Evolutionary conservation across 2,888 invertebrate species (phyloP).

Genomic region (Masnerella sp.): DNA sequence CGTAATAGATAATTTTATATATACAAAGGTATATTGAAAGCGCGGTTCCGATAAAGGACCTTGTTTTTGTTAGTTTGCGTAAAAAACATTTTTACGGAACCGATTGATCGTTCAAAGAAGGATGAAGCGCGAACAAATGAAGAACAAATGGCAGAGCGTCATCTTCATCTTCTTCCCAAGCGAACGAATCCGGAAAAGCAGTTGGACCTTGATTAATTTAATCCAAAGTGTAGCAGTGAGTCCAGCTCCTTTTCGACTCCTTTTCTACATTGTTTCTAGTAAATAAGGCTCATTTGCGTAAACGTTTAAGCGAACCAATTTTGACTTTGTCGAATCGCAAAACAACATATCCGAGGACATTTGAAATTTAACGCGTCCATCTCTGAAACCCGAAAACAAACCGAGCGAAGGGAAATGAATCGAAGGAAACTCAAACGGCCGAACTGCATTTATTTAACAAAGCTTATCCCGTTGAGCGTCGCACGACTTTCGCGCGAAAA

Average conservation of each 20-base stretch:
- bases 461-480: slow-evolving; percentile 38
- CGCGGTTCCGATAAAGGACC: slow-evolving; percentile 8
- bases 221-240: slow-evolving; percentile 3
- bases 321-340: slow-evolving; percentile 56
- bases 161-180: neutral
- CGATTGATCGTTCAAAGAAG: slow-evolving; percentile 24
- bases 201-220: slow-evolving; percentile 44
- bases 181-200: slow-evolving; percentile 3
- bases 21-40: slow-evolving; percentile 38
- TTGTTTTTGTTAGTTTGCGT: neutral
- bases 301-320: slow-evolving; percentile 40
- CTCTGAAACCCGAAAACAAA: slow-evolving; percentile 20
- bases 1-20: slow-evolving; percentile 59
- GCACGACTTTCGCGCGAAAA: slow-evolving; percentile 45
- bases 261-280: slow-evolving; percentile 47
- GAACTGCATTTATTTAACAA: slow-evolving; percentile 52
- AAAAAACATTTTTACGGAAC: slow-evolving; percentile 1
- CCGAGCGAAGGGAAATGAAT: neutral
- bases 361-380: slow-evolving; percentile 33
- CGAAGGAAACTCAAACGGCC: slow-evolving; percentile 11
- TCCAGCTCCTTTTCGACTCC: slow-evolving; percentile 27
- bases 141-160: slow-evolving; percentile 28
- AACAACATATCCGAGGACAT: slow-evolving; percentile 44
- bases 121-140: slow-evolving; percentile 47
- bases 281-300: slow-evolving; percentile 40